phyloP scores from a whole-genome alignment of 2,113 vertebrate genomes.

The Otolemur garnettii region DNA sequence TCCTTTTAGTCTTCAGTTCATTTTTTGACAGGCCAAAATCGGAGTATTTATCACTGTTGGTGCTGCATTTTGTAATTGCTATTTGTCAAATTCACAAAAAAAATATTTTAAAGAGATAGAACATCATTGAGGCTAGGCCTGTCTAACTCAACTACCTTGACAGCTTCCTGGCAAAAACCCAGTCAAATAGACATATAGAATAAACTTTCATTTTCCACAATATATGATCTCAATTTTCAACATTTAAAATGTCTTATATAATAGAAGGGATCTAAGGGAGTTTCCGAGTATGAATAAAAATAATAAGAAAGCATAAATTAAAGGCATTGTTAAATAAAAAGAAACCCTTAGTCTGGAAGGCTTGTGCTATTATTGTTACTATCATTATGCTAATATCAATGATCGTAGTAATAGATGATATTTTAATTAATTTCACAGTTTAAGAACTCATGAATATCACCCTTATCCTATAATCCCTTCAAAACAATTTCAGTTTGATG shows the following conservation, averaged over 20 bases:
- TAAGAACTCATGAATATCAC: background rate
- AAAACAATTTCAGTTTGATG: background rate
- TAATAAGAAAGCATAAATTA: background rate
- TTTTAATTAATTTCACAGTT: constrained; percentile 2
- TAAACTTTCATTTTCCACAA: background rate
- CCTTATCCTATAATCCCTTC: background rate
- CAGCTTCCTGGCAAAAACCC: constrained; percentile 11
- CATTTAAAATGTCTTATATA: background rate
- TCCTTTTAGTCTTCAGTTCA: constrained; percentile 55
- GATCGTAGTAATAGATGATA: background rate
- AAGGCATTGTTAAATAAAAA: background rate
- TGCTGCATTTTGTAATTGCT: constrained; percentile 40
- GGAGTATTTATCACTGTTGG: constrained; percentile 23
- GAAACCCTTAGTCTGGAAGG: background rate
- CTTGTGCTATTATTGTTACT: background rate
- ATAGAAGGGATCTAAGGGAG: background rate
- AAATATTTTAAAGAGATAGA: constrained; percentile 10
- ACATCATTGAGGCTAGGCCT: background rate
- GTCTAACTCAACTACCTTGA: background rate
- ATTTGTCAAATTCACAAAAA: background rate
- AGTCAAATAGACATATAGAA: background rate
- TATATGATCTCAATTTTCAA: background rate
- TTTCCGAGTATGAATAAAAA: constrained; percentile 5
- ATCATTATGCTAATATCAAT: background rate
- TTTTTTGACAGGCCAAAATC: constrained; percentile 44